Evolutionary conservation across 2,113 vertebrate genomes (phyloP).

Genomic region (Pseudolaguvia tuberculata): DNA sequence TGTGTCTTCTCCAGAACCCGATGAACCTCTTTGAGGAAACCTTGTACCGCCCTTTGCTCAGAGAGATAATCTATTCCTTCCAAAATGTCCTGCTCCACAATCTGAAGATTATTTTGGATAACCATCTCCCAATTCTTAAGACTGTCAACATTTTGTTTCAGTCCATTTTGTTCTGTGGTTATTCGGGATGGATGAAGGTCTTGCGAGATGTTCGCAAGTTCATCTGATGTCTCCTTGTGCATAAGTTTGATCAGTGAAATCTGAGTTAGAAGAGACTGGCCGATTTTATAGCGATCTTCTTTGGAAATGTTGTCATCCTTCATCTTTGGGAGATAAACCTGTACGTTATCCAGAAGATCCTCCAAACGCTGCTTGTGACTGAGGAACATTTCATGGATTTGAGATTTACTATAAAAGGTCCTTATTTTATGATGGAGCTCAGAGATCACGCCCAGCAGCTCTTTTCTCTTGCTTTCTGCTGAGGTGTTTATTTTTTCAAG

Average conservation of each 20-base stretch:
- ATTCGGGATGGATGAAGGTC: conserved; percentile 69
- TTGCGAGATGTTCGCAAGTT: conserved; percentile 65
- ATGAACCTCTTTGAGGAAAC: conserved; percentile 62
- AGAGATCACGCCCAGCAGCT: conserved; percentile 55
- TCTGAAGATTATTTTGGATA: conserved; percentile 62
- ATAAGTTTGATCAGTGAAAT: conserved; percentile 66
- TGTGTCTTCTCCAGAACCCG: conserved; percentile 63
- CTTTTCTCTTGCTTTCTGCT: conserved; percentile 55
- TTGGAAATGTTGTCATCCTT: conserved; percentile 51
- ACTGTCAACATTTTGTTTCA: conserved; percentile 62
- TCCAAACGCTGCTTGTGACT: conserved; percentile 66
- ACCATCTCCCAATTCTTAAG: conserved; percentile 56
- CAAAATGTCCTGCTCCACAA: conserved; percentile 59
- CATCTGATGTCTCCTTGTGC: conserved; percentile 59
- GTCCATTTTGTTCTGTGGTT: conserved; percentile 63
- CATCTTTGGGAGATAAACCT: conserved; percentile 59
- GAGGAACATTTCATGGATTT: conserved; percentile 66
- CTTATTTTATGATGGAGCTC: conserved; percentile 67
- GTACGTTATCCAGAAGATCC: conserved; percentile 61
- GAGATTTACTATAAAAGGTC: conserved; percentile 55
- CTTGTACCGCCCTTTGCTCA: conserved; percentile 58
- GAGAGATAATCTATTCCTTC: conserved; percentile 60
- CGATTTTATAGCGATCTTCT: conserved; percentile 60
- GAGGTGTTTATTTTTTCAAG: conserved; percentile 57
- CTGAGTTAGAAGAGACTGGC: conserved; percentile 66